A percentile compares a stretch with the other conserved stretches of the same genome.
Conservation (phyloP, 2,113 vertebrate species). For the Istiophorus platypterus region DNA sequence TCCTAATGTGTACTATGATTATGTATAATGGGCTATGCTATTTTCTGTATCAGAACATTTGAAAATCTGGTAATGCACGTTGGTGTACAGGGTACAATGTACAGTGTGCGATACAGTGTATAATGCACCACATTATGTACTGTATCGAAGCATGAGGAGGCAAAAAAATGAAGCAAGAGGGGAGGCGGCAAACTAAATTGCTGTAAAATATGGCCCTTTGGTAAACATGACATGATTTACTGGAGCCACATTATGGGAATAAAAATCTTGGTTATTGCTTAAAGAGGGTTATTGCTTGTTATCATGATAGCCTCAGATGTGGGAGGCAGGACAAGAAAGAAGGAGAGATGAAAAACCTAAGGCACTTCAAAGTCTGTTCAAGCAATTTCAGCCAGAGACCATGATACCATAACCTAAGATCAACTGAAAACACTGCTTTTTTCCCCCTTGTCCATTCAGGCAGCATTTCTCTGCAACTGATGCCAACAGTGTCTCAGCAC, state of each 20-base stretch:
- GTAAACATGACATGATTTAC: conserved; percentile 79
- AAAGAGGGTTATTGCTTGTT: conserved; percentile 76
- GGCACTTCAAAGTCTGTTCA: conserved; percentile 73
- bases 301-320: conserved; percentile 71
- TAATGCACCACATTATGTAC: conserved; percentile 60
- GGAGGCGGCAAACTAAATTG: conserved; percentile 68
- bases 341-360: conserved; percentile 49
- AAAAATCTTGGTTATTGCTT: conserved; percentile 74
- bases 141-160: conserved; percentile 43
- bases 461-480: conserved; percentile 40
- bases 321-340: conserved; percentile 66
- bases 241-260: conserved; percentile 74
- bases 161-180: conserved; percentile 15
- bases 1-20: conserved; percentile 17
- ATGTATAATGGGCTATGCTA: conserved; percentile 8
- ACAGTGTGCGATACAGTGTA: conserved; percentile 29
- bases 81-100: conserved; percentile 51
- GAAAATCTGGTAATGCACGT: conserved; percentile 50
- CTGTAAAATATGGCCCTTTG: conserved; percentile 72
- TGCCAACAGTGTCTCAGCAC: conserved; percentile 16
- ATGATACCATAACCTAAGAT: conserved; percentile 37
- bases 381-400: conserved; percentile 57
- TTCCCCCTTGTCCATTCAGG: conserved; percentile 49
- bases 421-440: conserved; percentile 43
- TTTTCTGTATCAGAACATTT: conserved; percentile 46